Evolutionary conservation across 2,888 invertebrate species (phyloP).

Genomic region (Herminia tarsipennalis): DNA sequence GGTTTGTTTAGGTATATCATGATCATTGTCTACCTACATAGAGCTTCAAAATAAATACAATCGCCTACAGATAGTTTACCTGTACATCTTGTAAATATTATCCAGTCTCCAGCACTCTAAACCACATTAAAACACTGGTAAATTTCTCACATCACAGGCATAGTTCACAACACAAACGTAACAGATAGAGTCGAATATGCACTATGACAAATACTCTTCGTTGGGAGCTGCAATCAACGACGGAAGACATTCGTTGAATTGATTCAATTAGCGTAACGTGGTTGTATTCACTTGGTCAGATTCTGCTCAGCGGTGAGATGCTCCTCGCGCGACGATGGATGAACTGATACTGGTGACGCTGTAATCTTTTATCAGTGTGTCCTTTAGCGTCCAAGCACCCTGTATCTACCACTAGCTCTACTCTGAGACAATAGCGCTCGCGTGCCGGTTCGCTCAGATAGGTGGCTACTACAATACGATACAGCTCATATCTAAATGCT

Average conservation of each 20-base stretch:
- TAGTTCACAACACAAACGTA: constrained; percentile 39
- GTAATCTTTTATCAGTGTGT: constrained; percentile 79
- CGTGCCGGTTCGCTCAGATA: constrained; percentile 61
- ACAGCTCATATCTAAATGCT: constrained; percentile 66
- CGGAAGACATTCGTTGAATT: constrained; percentile 75
- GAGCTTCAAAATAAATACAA: too few relatives aligned
- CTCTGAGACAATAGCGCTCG: constrained; percentile 69
- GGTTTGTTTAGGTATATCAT: too few relatives aligned
- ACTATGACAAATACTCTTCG: constrained; percentile 23
- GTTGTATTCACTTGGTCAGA: constrained; percentile 39
- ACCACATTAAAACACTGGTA: constrained; percentile 10
- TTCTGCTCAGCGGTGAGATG: constrained; percentile 56
- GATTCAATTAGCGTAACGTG: constrained; percentile 68
- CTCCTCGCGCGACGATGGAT: constrained; percentile 63
- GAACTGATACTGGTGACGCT: constrained; percentile 72
- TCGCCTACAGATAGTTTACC: constrained; percentile 50
- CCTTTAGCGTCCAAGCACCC: constrained; percentile 60
- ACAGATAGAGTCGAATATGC: constrained; percentile 28
- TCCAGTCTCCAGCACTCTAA: constrained; percentile 16
- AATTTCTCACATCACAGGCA: constrained; percentile 45
- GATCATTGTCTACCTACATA: too few relatives aligned
- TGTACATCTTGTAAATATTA: constrained; percentile 49
- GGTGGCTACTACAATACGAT: constrained; percentile 45
- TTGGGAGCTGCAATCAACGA: constrained; percentile 62
- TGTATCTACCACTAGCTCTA: constrained; percentile 51